Conservation (phyloP, 2,888 invertebrate species). For the Lutraria lutraria region DNA sequence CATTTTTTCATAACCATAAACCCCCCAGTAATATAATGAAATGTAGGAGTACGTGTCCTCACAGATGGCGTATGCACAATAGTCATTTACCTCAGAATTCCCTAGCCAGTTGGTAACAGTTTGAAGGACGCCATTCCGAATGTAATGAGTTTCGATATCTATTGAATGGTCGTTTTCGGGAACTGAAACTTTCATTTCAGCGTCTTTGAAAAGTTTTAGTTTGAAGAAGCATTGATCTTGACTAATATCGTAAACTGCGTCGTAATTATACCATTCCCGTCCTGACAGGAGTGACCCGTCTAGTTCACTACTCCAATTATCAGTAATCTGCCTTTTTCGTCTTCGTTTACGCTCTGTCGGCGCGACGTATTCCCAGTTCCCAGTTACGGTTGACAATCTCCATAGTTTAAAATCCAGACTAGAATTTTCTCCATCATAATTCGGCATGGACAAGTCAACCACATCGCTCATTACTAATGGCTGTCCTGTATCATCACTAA, state of each 20-base stretch:
- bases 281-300: background rate
- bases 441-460: background rate
- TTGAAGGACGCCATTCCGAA: background rate
- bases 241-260: background rate
- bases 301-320: slow-evolving; percentile 15
- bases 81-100: background rate
- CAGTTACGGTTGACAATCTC: slow-evolving; percentile 5
- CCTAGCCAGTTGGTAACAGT: background rate
- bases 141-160: background rate
- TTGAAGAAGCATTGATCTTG: slow-evolving; percentile 12
- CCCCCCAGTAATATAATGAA: background rate
- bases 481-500: slow-evolving; percentile 12
- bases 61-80: background rate
- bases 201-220: slow-evolving; percentile 2
- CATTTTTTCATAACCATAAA: background rate
- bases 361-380: slow-evolving; percentile 22
- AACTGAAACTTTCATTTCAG: background rate
- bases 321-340: slow-evolving; percentile 5
- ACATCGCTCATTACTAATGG: slow-evolving; percentile 12
- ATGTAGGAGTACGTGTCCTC: slow-evolving; percentile 4
- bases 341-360: background rate
- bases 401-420: slow-evolving; percentile 17
- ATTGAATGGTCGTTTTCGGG: background rate
- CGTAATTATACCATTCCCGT: slow-evolving; percentile 19
- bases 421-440: too few species aligned